A percentile compares a stretch with the other conserved stretches of the same genome.
phyloP scores from a whole-genome alignment of 2,113 vertebrate species.

The Gymnarchus niloticus region DNA sequence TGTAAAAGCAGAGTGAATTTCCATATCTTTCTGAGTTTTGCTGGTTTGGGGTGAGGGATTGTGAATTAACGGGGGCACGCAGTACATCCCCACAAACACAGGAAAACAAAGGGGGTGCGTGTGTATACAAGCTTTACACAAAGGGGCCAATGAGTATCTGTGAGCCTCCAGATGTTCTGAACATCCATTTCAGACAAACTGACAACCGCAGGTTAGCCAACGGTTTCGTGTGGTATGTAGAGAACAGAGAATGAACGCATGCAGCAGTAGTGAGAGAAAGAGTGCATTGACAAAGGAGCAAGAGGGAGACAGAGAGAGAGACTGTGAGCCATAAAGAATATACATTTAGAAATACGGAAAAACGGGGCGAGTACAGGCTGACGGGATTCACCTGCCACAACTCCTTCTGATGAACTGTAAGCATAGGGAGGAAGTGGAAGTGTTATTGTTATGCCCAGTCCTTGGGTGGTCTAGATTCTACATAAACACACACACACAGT shows the following conservation, averaged over 20 bases:
- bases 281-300: background rate
- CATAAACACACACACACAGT: background rate
- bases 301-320: background rate
- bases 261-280: background rate
- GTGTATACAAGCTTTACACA: too few relatives aligned
- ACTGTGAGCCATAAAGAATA: background rate
- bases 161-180: background rate
- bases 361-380: constrained; percentile 40
- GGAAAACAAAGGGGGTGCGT: too few relatives aligned
- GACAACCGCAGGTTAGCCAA: background rate
- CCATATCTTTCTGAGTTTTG: background rate
- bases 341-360: constrained; percentile 38
- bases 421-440: constrained; percentile 45
- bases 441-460: constrained; percentile 56
- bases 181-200: background rate
- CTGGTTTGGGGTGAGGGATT: background rate
- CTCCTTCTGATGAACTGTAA: constrained; percentile 30
- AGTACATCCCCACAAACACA: too few relatives aligned
- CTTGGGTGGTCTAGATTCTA: constrained; percentile 59
- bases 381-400: constrained; percentile 32
- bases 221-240: background rate
- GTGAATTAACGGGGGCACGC: too few relatives aligned
- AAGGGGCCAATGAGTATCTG: background rate
- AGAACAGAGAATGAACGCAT: too few relatives aligned
- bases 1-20: too few relatives aligned